Evolutionary conservation across 2,797 vertebrate genomes (phyloP).

Genomic region (Sebastiscus albofasciatus): DNA sequence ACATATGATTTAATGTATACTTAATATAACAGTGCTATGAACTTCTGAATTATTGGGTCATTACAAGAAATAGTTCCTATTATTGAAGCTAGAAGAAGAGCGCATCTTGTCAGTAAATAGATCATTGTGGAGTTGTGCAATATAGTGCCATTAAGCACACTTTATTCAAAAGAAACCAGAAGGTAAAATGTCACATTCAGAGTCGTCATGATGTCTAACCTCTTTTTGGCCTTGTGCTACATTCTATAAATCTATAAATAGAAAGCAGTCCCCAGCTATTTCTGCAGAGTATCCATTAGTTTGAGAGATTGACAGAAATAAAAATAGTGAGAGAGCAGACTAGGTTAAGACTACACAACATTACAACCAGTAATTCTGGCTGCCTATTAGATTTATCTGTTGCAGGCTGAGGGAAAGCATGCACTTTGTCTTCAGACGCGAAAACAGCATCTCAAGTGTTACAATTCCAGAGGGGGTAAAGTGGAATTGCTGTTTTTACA

Average conservation of each 20-base stretch:
- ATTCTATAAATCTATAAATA: slow-evolving; percentile 65
- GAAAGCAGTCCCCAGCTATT: slow-evolving; percentile 50
- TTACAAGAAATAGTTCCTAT: background rate
- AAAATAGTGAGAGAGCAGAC: slow-evolving; percentile 70
- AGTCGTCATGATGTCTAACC: background rate
- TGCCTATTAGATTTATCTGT: slow-evolving; percentile 85
- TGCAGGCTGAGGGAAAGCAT: slow-evolving; percentile 75
- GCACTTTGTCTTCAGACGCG: slow-evolving; percentile 84
- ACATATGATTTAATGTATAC: background rate
- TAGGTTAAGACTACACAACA: slow-evolving; percentile 82
- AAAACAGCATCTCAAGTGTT: slow-evolving; percentile 85
- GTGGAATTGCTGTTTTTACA: slow-evolving; percentile 88
- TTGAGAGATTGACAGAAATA: slow-evolving; percentile 75
- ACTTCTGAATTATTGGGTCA: background rate
- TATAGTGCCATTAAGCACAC: background rate
- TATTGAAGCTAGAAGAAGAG: background rate
- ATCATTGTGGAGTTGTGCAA: background rate
- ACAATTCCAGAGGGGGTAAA: slow-evolving; percentile 84
- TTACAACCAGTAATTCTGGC: slow-evolving; percentile 85
- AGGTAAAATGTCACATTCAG: background rate
- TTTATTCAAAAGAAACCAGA: background rate
- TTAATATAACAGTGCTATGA: background rate
- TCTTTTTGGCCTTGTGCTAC: slow-evolving; percentile 40
- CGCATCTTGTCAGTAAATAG: background rate
- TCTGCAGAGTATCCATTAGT: slow-evolving; percentile 64